A percentile compares a stretch with the other conserved stretches of the same genome.
Conservation (phyloP, 2,888 invertebrate genomes). For the Ischnura elegans region DNA sequence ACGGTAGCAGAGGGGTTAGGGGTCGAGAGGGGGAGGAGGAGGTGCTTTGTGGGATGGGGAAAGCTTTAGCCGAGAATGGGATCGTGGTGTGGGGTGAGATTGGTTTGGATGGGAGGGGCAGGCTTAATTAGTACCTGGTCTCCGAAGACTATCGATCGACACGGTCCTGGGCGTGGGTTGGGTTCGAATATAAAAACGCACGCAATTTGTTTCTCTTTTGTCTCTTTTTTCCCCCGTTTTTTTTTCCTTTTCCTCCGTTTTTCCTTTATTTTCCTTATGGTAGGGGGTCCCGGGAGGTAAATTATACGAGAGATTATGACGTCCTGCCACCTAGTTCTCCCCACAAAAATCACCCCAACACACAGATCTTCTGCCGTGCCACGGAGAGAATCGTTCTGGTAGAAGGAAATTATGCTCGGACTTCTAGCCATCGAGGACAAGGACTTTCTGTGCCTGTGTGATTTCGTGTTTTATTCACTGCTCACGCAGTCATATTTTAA, state of each 20-base stretch:
- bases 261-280: slow-evolving; percentile 54
- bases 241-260: slow-evolving; percentile 58
- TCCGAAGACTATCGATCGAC: slow-evolving; percentile 65
- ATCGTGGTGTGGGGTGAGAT: slow-evolving; percentile 49
- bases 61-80: background rate
- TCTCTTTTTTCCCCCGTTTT: slow-evolving; percentile 68
- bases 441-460: no score
- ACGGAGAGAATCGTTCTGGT: background rate
- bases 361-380: background rate
- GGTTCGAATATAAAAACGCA: slow-evolving; percentile 70
- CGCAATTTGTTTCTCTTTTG: slow-evolving; percentile 68
- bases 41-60: slow-evolving; percentile 1
- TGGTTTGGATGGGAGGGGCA: slow-evolving; percentile 62
- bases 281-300: slow-evolving; percentile 65
- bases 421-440: no score
- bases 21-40: slow-evolving; percentile 49
- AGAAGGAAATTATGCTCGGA: no score
- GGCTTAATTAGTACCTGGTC: slow-evolving; percentile 69
- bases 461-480: no score
- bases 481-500: no score
- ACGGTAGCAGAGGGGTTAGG: slow-evolving; percentile 60
- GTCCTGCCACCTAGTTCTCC: slow-evolving; percentile 64
- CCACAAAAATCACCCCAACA: slow-evolving; percentile 67
- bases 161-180: slow-evolving; percentile 56
- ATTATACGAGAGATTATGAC: slow-evolving; percentile 70